Conservation (phyloP, 2,113 vertebrate genomes). For the Tylochromis polylepis region DNA sequence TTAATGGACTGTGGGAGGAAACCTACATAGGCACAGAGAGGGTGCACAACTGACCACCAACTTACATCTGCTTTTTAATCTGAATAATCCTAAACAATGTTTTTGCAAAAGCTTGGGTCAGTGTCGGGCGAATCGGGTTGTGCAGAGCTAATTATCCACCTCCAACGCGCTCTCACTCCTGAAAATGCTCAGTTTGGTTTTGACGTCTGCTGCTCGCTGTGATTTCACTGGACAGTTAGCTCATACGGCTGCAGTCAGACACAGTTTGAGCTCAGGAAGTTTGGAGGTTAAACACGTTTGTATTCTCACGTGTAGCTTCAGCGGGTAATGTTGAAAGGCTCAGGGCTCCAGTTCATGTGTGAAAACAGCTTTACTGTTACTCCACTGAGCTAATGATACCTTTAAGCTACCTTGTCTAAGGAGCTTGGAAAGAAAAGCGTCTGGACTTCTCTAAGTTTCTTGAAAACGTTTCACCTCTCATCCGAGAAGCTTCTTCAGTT, state of each 20-base stretch:
- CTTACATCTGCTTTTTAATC: background rate
- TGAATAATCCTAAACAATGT: background rate
- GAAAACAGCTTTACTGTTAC: background rate
- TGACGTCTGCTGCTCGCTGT: background rate
- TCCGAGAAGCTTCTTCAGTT: too few relatives aligned
- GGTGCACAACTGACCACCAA: background rate
- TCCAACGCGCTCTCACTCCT: background rate
- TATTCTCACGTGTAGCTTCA: background rate
- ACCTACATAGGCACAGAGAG: background rate
- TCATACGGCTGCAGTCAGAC: background rate
- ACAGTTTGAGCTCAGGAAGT: background rate
- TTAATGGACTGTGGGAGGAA: background rate
- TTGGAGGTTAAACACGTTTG: background rate
- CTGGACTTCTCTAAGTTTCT: too few relatives aligned
- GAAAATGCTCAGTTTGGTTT: background rate
- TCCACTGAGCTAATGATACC: background rate
- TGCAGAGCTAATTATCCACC: background rate
- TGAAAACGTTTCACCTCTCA: too few relatives aligned
- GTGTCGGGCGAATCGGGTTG: background rate
- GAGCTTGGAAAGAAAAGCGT: too few relatives aligned
- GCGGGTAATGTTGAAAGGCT: background rate
- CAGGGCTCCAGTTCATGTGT: background rate
- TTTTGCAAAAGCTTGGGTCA: background rate
- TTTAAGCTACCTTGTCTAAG: background rate
- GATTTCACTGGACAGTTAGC: background rate